A percentile compares a stretch with the other conserved stretches of the same genome.
Conservation (phyloP, 1,140 invertebrate genomes). For the Drosophila nannoptera region DNA sequence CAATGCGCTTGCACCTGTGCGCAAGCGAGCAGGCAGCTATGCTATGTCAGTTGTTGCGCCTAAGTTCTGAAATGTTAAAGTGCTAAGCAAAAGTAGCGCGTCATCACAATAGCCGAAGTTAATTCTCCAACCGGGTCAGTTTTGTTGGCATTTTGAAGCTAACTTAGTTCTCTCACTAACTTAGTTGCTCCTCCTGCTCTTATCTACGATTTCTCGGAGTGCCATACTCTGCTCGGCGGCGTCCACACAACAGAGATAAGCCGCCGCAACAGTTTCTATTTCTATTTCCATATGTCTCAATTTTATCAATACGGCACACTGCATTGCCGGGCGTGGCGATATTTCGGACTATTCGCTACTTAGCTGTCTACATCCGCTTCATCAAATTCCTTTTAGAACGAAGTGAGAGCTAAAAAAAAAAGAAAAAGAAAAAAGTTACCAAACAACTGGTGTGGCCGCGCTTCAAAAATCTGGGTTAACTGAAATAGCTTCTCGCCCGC, state of each 20-base stretch:
- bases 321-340: slow-evolving; percentile 36
- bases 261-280: slow-evolving; percentile 33
- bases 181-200: background rate
- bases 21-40: slow-evolving; percentile 34
- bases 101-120: slow-evolving; percentile 29
- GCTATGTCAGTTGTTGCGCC: slow-evolving; percentile 35
- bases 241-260: slow-evolving; percentile 26
- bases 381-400: slow-evolving; percentile 30
- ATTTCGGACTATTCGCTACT: slow-evolving; percentile 17
- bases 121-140: slow-evolving; percentile 28
- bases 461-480: slow-evolving; percentile 45
- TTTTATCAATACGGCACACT: slow-evolving; percentile 51
- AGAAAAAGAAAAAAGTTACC: slow-evolving; percentile 40
- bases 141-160: slow-evolving; percentile 1
- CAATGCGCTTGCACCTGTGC: slow-evolving; percentile 26
- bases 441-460: slow-evolving; percentile 30
- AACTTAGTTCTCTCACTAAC: too few species aligned
- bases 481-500: slow-evolving; percentile 42
- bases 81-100: slow-evolving; percentile 35
- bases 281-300: slow-evolving; percentile 44
- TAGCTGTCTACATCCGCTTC: slow-evolving; percentile 55
- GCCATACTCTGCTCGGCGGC: too few species aligned
- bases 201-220: slow-evolving; percentile 23
- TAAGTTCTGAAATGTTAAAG: slow-evolving; percentile 46
- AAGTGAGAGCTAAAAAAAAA: background rate